These are phyloP conservation scores for Chaitophorus viminalis DNA, from an alignment of 2,888 invertebrate genomes.

Conservation along the genomic window DNA sequence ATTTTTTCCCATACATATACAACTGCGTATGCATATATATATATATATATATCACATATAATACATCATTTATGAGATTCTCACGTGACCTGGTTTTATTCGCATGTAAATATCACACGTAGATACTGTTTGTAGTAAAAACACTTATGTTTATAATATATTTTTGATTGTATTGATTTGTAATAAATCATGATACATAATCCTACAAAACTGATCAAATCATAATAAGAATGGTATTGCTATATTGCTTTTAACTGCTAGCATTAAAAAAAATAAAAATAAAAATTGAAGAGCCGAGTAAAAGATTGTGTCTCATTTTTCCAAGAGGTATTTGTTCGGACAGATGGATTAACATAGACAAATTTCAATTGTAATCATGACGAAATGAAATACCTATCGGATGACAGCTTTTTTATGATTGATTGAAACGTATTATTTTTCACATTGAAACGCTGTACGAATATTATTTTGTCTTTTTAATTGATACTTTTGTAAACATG, in stretches of 20 bases:
- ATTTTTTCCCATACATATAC: background rate
- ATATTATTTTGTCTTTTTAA: background rate
- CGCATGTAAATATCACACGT: background rate
- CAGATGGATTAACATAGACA: background rate
- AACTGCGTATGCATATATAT: background rate
- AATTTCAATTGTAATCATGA: background rate
- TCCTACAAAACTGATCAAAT: background rate
- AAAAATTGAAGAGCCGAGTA: background rate
- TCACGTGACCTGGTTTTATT: conserved; percentile 22
- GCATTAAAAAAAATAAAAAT: background rate
- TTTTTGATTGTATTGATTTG: background rate
- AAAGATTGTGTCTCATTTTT: background rate
- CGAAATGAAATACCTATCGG: background rate
- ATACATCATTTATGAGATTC: conserved; percentile 10
- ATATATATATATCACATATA: background rate
- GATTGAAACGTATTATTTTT: background rate
- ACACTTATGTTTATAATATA: background rate
- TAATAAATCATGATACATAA: background rate
- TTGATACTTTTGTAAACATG: background rate
- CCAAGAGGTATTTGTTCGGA: background rate
- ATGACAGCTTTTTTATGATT: background rate
- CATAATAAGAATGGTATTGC: background rate
- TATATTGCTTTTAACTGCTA: background rate
- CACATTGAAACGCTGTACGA: background rate
- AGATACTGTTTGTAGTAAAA: background rate